Base-by-base conservation (phyloP, 2,888 invertebrate genomes). In the Hedychridium roseum region DNA sequence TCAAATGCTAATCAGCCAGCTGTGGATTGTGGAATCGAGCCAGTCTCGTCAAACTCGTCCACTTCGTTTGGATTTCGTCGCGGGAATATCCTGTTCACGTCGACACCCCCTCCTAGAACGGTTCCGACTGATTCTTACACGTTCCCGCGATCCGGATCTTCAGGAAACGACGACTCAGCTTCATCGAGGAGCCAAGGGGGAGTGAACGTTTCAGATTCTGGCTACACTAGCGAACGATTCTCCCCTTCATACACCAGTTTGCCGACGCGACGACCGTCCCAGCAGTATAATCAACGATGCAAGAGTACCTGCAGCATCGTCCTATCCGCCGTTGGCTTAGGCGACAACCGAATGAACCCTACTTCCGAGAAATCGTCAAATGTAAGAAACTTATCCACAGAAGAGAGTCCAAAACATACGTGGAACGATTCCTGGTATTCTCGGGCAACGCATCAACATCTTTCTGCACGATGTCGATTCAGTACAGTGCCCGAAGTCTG, bases 231-330 rank as follows among this genome's bases (percentile, higher is more conserved):
- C 63, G 84, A 85, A 62, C 80, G 76, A 50, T 69, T 80, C 3
- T 80, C 81, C 0, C 79, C 81, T 50, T 76, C 80, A 0, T 74
- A 72, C 38, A 71, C 72, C 5, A 77, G 70, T 52, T 55, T 78
- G 16, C 72, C 72, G 4, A 49, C 37, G 0, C 64, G 72, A n/a
- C 57, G 76, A 43, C 52, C 68, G 0, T 74, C 76, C 12, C 78
- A 78, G 36, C 79, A 80, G 1, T 81, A 80, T 54, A 80, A 81
- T 54, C 73, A 83, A 3, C 79, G 82, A 47, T 88, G 88, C 66
- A 83, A 82, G 54, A 88, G 87, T 74, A 88, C 88, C 0, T 88
- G 87, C 68, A 88, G 84, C 67, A 88, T 89, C 43, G 83, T 86
- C 9, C 80, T 89, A 34, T 84, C 86, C 4, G 80, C 83, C 2